A percentile compares a stretch with the other conserved stretches of the same genome.
These are phyloP conservation scores for Oreochromis tanganicae DNA, from an alignment of 2,113 vertebrate species.

Conservation along the genomic window DNA sequence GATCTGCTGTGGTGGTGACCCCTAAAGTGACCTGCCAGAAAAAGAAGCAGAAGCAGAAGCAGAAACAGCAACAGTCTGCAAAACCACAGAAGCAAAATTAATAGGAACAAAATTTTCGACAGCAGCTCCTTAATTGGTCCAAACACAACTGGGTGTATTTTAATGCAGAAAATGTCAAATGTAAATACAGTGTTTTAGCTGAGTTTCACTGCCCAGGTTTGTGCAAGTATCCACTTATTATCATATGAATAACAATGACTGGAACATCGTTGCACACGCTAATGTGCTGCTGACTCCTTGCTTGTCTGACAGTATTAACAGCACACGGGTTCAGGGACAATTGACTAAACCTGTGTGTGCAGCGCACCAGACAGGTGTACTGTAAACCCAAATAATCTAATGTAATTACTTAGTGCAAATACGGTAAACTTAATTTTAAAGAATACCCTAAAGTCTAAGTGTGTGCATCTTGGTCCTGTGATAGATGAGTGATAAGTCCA, in stretches of 20 bases:
- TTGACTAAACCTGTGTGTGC: neutral
- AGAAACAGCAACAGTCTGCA: neutral
- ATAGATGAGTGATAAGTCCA: neutral
- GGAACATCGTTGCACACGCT: neutral
- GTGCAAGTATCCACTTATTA: neutral
- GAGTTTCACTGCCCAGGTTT: neutral
- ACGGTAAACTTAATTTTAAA: neutral
- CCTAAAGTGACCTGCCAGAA: neutral
- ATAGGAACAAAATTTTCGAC: neutral
- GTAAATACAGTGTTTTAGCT: neutral
- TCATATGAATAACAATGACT: neutral
- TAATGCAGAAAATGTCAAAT: slow-evolving; percentile 17
- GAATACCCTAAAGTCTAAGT: neutral
- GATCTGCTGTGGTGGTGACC: neutral
- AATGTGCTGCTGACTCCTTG: neutral
- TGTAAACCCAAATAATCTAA: neutral
- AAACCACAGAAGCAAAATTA: neutral
- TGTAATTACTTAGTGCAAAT: neutral
- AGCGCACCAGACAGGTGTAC: neutral
- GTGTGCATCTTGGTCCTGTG: neutral
- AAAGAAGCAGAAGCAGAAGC: neutral
- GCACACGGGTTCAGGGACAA: neutral
- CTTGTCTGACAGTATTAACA: neutral
- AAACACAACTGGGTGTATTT: slow-evolving; percentile 11
- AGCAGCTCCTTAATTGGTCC: slow-evolving; percentile 34